Conservation (phyloP, 1,140 invertebrate species). For the Pemphigus obesinymphae region DNA sequence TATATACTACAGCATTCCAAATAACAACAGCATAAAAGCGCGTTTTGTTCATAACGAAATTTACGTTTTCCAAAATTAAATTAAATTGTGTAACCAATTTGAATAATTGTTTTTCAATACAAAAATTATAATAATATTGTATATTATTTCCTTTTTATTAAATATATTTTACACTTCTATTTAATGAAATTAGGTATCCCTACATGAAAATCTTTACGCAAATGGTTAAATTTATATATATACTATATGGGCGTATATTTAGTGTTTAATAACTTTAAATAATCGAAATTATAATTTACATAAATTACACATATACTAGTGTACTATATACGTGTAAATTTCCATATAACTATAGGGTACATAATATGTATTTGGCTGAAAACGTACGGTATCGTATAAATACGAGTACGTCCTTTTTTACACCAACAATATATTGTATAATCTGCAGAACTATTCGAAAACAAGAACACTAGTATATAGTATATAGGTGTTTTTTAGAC, state of each 20-base stretch:
- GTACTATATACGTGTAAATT: no score
- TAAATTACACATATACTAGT: not conserved
- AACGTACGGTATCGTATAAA: not conserved
- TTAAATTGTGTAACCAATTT: not conserved
- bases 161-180: not conserved
- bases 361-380: not conserved
- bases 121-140: not conserved
- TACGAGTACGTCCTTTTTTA: not conserved
- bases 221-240: not conserved
- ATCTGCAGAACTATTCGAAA: not conserved
- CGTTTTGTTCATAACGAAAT: not conserved
- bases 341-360: not conserved
- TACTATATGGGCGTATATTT: no score
- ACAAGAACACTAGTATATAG: no score
- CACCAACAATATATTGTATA: not conserved
- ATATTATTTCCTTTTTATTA: not conserved
- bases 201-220: not conserved
- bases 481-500: not conserved
- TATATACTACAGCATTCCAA: no score
- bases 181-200: not conserved
- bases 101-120: not conserved
- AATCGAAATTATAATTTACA: slow-evolving; percentile 16
- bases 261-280: slow-evolving; percentile 1
- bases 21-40: no score
- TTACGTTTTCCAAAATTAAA: not conserved